Percentiles rank a stretch among this genome's conserved stretches.
phyloP scores from a whole-genome alignment of 2,113 vertebrate genomes.

The Vidua macroura region DNA sequence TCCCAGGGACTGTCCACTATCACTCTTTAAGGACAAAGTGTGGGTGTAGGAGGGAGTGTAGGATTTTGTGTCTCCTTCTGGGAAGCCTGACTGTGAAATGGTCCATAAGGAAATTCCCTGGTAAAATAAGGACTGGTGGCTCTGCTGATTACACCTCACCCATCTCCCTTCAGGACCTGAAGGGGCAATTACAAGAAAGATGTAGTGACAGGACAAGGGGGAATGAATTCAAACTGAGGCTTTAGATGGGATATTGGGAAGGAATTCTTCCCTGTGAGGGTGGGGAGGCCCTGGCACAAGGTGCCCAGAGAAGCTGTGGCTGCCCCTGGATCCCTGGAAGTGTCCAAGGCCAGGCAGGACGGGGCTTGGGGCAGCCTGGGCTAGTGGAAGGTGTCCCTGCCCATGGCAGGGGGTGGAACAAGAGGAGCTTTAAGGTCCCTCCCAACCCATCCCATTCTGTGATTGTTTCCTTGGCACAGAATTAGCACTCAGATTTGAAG shows the following conservation, averaged over 20 bases:
- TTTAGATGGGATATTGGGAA: not conserved
- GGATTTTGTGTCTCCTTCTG: not conserved
- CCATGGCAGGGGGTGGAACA: accelerated
- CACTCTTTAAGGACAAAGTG: not conserved
- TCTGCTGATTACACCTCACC: not conserved
- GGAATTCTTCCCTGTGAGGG: not conserved
- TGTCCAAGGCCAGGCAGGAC: accelerated
- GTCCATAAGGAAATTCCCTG: not conserved
- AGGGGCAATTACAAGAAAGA: not conserved
- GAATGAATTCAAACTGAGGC: not conserved
- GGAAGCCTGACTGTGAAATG: not conserved
- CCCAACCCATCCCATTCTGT: not conserved
- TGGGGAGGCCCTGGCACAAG: accelerated
- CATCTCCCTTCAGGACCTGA: not conserved
- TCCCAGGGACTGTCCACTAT: not conserved
- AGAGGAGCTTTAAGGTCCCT: too few relatives aligned
- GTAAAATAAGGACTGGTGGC: not conserved
- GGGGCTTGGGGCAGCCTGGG: accelerated
- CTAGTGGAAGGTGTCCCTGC: not conserved
- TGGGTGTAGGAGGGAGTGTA: not conserved
- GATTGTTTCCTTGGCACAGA: not conserved
- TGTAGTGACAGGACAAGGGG: not conserved
- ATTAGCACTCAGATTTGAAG: not conserved
- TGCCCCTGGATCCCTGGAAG: not conserved
- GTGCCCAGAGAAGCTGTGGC: not conserved